Evolutionary conservation across 2,113 vertebrate species (phyloP), one percentile per base, ranked within the genome.

Genomic region (Smithornis capensis): DNA sequence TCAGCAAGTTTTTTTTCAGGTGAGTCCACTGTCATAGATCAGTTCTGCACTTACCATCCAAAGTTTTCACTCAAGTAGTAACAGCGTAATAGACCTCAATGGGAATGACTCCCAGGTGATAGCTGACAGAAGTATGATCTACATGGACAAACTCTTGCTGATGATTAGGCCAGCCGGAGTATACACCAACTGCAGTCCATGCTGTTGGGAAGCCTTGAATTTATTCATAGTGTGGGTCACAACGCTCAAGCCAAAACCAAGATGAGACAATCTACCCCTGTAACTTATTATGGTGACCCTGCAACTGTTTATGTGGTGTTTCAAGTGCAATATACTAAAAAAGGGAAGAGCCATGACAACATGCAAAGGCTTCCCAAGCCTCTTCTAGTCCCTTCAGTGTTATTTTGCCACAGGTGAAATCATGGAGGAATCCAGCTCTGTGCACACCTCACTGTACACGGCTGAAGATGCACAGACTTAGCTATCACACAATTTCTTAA

Each of bases 251-350:
- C 19, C 50, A 83, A 63, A 89, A 4, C 6, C 70, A 49, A 45
- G n/a, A 35, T 0, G 0, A 88, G 65, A 82, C 7, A 24, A 7
- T 31, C 44, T 13, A 50, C 10, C 28, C 31, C 29, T 8, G 0
- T 6, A 63, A 24, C 10, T 42, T 47, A 23, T 24, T 29, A 42
- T 2, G 10, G 19, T 0, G 0, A 60, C 28, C 64, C 37, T 55
- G 27, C 16, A 62, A 4, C 0, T 44, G 24, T 33, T 83, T 29
- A 33, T 23, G 40, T 14, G 17, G 45, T 28, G 23, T 35, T 67
- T 50, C 62, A 83, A n/a, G 59, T 22, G 59, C 45, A 65, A 83
- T 12, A 60, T 1, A 10, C 9, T 38, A 50, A 69, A 88, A 53
- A 91, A 67, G 10, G 9, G 24, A 57, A 80, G 55, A 92, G 67